Evolutionary conservation across 2,113 vertebrate genomes (phyloP).

Genomic region (Anseranas semipalmata): DNA sequence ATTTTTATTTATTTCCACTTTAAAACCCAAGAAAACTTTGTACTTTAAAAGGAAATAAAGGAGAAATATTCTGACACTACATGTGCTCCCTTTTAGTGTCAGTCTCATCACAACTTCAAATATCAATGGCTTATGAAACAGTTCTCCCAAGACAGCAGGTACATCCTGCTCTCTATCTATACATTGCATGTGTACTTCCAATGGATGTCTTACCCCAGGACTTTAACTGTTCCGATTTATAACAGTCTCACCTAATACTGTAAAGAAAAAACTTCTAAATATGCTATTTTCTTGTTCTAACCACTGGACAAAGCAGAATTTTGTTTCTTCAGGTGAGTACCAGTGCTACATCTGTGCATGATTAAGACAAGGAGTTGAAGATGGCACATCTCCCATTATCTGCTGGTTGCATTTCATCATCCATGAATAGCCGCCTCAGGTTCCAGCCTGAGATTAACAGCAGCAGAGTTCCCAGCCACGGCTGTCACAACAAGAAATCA

Average conservation of each 20-base stretch:
- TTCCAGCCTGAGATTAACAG: conserved; percentile 5
- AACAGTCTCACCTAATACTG: neutral
- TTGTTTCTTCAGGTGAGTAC: neutral
- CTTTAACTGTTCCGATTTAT: neutral
- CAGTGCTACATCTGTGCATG: neutral
- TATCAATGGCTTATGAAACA: neutral
- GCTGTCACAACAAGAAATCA: conserved; percentile 10
- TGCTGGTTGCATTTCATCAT: neutral
- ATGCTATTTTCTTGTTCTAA: neutral
- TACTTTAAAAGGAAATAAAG: neutral
- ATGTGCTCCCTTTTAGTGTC: neutral
- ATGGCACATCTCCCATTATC: neutral
- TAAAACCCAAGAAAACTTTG: neutral
- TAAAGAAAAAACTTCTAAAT: neutral
- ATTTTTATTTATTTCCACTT: neutral
- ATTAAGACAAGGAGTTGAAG: neutral
- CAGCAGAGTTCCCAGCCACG: neutral
- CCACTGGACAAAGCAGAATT: neutral
- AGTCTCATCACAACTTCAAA: neutral
- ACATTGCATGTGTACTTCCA: neutral
- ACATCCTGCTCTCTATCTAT: neutral
- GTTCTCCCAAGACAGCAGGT: neutral
- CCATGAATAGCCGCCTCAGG: neutral
- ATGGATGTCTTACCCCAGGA: neutral
- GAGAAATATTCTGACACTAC: neutral